phyloP scores from a whole-genome alignment of 2,888 invertebrate species.

The Artemia sinica region DNA sequence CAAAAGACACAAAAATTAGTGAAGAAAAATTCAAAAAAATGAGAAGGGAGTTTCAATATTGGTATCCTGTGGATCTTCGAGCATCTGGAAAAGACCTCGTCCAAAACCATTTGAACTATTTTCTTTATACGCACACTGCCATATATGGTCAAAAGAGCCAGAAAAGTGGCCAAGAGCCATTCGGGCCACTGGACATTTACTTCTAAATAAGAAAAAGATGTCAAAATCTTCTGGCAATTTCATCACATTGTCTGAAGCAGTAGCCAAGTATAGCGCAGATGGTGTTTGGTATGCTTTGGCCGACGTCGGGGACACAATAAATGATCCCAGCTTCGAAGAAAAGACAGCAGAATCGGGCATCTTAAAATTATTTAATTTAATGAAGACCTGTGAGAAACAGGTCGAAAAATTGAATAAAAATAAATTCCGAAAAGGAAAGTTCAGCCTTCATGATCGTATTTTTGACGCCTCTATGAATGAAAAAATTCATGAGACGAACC shows the following conservation, averaged over 20 bases:
- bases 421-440: no score
- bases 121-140: conserved; percentile 84
- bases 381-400: no score
- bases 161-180: conserved; percentile 73
- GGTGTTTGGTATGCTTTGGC: conserved; percentile 87
- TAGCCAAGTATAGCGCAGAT: conserved; percentile 87
- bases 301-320: conserved; percentile 90
- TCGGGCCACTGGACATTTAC: conserved; percentile 84
- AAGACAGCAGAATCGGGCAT: conserved; percentile 70
- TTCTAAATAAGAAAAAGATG: conserved; percentile 96
- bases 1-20: conserved; percentile 43
- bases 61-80: conserved; percentile 91
- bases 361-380: no score
- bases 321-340: conserved; percentile 97
- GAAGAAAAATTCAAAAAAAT: conserved; percentile 54
- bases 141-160: conserved; percentile 84
- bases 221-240: conserved; percentile 98
- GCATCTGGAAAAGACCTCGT: conserved; percentile 92
- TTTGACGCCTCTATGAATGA: no score
- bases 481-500: no score
- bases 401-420: no score
- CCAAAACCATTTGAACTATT: conserved; percentile 91
- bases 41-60: conserved; percentile 79
- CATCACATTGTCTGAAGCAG: conserved; percentile 70
- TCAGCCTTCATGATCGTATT: no score